Percentiles rank a stretch among this genome's conserved stretches.
Conservation (phyloP, 2,888 invertebrate species). For the Onthophagus sagittarius region DNA sequence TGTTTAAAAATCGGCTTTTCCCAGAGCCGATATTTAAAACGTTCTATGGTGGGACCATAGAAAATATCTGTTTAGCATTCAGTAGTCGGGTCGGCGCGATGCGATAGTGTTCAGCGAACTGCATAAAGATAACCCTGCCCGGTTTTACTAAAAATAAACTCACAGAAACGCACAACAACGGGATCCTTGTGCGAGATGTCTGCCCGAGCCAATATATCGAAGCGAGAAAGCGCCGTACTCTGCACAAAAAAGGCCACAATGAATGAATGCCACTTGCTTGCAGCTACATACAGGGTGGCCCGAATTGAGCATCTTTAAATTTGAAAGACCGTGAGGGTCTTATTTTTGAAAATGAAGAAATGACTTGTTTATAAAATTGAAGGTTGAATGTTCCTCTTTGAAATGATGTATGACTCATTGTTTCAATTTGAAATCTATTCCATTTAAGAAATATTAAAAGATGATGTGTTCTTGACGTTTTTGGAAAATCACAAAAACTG, state of each 20-base stretch:
- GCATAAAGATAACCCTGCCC: not conserved
- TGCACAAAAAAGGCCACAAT: not conserved
- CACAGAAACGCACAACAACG: not conserved
- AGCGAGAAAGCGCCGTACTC: not conserved
- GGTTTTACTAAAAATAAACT: not conserved
- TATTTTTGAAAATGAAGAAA: too few species aligned
- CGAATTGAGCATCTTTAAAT: too few species aligned
- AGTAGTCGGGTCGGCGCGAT: not conserved
- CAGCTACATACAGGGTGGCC: too few species aligned
- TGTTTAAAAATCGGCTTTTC: not conserved
- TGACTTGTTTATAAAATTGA: too few species aligned
- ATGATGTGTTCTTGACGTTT: too few species aligned
- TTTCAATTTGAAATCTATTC: too few species aligned
- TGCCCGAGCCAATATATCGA: not conserved
- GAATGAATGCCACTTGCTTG: not conserved
- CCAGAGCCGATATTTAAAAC: not conserved
- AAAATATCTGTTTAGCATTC: not conserved
- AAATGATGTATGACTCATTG: too few species aligned
- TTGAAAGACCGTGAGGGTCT: too few species aligned
- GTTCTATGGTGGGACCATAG: not conserved
- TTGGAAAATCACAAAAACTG: too few species aligned
- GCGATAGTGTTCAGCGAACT: not conserved
- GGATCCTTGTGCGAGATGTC: not conserved
- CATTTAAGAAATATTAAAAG: too few species aligned
- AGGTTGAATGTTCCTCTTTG: too few species aligned